These are phyloP conservation scores for Parnassius orleans DNA, from an alignment of 2,888 invertebrate species.

Conservation along the genomic window DNA sequence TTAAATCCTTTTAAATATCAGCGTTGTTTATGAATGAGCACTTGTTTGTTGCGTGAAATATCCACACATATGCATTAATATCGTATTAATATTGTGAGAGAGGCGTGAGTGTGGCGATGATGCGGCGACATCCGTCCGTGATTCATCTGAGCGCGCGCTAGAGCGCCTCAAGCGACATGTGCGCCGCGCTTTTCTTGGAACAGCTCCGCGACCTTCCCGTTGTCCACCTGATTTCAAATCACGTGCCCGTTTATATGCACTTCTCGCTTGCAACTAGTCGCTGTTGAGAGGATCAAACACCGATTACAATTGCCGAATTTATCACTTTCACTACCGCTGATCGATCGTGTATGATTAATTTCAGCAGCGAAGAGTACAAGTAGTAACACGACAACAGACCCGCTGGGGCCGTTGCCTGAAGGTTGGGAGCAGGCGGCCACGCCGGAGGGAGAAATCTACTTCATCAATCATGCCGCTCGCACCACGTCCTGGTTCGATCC, in stretches of 20 bases:
- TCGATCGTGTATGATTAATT: conserved; percentile 62
- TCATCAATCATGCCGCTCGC: conserved; percentile 95
- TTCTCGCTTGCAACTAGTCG: conserved; percentile 70
- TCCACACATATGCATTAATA: conserved; percentile 33
- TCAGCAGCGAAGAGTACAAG: conserved; percentile 81
- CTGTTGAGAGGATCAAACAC: conserved; percentile 70
- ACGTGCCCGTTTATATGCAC: conserved; percentile 9
- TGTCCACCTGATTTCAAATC: conserved; percentile 51
- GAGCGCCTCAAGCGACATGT: conserved; percentile 32
- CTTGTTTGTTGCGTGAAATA: conserved; percentile 45
- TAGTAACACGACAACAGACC: conserved; percentile 75
- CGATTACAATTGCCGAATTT: conserved; percentile 35
- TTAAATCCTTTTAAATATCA: conserved; percentile 32
- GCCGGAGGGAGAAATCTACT: conserved; percentile 92
- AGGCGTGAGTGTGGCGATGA: conserved; percentile 33
- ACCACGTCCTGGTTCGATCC: conserved; percentile 99
- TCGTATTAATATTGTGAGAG: conserved; percentile 7
- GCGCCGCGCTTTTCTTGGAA: conserved; percentile 59
- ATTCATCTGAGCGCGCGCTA: conserved; percentile 51
- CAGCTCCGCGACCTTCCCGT: conserved; percentile 58
- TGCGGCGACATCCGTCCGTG: conserved; percentile 41
- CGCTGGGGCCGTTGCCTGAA: conserved; percentile 90
- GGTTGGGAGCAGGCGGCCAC: conserved; percentile 95
- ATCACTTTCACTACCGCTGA: conserved; percentile 33
- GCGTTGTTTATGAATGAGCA: conserved; percentile 63